Conservation (phyloP, 1,140 invertebrate genomes). For the Atta colombica region DNA sequence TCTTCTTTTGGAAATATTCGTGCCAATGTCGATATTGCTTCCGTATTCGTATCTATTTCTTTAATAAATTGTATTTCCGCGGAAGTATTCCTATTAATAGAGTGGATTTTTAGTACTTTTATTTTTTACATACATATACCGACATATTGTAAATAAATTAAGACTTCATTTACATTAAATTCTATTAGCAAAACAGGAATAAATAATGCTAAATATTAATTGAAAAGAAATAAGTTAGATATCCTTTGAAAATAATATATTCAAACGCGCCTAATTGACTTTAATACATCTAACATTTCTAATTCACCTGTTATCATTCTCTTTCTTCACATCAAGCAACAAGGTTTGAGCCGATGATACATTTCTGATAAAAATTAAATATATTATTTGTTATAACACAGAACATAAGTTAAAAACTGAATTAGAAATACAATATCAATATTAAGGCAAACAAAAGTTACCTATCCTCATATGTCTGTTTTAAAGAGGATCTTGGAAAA, state of each 20-base stretch:
- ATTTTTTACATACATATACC: not conserved
- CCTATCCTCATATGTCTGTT: constrained; percentile 22
- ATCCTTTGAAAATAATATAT: not conserved
- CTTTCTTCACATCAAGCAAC: not conserved
- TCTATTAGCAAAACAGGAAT: not conserved
- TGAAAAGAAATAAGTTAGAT: not conserved
- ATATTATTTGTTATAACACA: not conserved
- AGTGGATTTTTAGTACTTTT: not conserved
- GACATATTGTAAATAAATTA: not conserved
- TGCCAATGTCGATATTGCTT: not conserved
- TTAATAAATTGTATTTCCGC: not conserved
- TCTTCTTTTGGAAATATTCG: not conserved
- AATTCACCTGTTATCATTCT: constrained; percentile 16
- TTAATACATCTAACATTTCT: not conserved
- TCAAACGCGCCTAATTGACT: no score
- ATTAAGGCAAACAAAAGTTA: not conserved
- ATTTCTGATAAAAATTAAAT: not conserved
- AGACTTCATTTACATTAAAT: not conserved
- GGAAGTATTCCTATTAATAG: not conserved
- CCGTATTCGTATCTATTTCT: not conserved
- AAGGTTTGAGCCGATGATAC: not conserved
- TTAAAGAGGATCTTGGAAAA: constrained; percentile 22
- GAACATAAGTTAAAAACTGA: not conserved
- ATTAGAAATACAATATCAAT: not conserved
- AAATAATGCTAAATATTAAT: not conserved